phyloP scores from a whole-genome alignment of 2,888 invertebrate genomes.

The Brachyptera risi region DNA sequence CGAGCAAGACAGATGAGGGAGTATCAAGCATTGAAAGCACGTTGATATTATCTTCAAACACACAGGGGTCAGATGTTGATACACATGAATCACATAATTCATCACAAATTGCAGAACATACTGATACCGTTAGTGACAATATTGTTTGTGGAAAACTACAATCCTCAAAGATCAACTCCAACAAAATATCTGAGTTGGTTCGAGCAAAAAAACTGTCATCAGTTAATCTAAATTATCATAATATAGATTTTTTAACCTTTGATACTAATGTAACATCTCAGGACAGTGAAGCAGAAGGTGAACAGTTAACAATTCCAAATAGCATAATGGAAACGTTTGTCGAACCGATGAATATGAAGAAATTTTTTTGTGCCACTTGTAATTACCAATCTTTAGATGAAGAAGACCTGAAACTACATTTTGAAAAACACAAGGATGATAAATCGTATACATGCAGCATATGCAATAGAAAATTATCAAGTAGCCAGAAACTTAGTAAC shows the following conservation, averaged over 20 bases:
- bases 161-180: too few species aligned
- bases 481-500: not conserved
- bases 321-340: not conserved
- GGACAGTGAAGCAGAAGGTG: too few species aligned
- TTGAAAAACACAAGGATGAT: not conserved
- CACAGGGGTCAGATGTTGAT: too few species aligned
- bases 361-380: not conserved
- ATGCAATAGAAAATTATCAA: not conserved
- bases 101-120: too few species aligned
- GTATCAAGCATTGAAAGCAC: too few species aligned
- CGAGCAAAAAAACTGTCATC: not conserved
- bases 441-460: not conserved
- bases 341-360: not conserved
- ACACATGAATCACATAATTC: too few species aligned
- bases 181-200: not conserved
- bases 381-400: not conserved
- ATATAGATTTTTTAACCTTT: too few species aligned
- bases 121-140: too few species aligned
- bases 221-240: not conserved
- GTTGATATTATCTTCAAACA: too few species aligned
- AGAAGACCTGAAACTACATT: not conserved
- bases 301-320: conserved; percentile 11
- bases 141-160: too few species aligned
- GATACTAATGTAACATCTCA: too few species aligned
- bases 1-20: too few species aligned